Base-by-base conservation (phyloP, 1,140 invertebrate genomes). In the Calliphora vicina region DNA sequence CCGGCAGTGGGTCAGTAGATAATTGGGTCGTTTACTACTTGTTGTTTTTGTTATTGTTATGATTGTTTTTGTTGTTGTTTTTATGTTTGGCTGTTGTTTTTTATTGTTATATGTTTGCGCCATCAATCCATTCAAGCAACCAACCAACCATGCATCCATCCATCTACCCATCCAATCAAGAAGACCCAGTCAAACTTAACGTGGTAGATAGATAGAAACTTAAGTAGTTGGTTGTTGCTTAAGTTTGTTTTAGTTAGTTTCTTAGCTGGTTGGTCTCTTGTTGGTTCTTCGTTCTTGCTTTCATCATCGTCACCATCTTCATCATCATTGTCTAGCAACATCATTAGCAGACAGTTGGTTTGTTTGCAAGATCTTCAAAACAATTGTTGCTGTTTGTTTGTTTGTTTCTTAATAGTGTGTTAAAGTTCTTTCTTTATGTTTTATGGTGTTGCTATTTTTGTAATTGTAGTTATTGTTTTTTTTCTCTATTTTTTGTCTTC, bases 1-100 rank as follows among this genome's bases (percentile, higher is more conserved):
- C 74, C 74, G 74, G 74, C 87, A 89, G 88, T 89, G 88, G 88
- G 88, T 89, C 88, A 89, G 88, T 89, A 87, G 88, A 89, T 87
- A 89, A 89, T 89, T 89, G 88, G 88, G 88, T 89, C 88, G 87
- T 89, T 89, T 89, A 72, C 80, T 81, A 26, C n/a, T 50, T 80
- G 78, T 57, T 80, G 78, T 45, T n/a, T n/a, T n/a, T n/a, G n/a
- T n/a, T n/a, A n/a, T n/a, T n/a, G n/a, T n/a, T n/a, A n/a, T n/a
- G n/a, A n/a, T n/a, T 80, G 78, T 26, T 81, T 13, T 43, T 35
- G 42, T 42, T 81, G 17, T 25, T 85, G 9, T 35, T 86, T 25
- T n/a, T n/a, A n/a, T n/a, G n/a, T n/a, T n/a, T n/a, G n/a, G 71
- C 74, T 85, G 83, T 25, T 67, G 61, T 67, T 67, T 23, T 23